phyloP scores from a whole-genome alignment of 2,797 vertebrate species.

The Muscicapa striata region DNA sequence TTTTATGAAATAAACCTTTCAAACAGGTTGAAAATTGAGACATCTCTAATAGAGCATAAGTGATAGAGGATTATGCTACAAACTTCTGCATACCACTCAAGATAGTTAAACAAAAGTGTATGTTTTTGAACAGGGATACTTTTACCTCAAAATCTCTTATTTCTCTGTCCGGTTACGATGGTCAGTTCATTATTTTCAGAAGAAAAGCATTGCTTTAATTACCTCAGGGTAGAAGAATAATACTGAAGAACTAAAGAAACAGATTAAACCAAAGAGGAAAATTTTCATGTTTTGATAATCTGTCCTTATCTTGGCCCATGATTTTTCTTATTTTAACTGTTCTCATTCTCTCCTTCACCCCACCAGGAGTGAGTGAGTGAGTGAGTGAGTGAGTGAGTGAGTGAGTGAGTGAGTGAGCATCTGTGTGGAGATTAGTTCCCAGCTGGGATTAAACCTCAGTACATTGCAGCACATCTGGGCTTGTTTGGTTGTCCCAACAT shows the following conservation, averaged over 20 bases:
- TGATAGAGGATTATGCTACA: neutral
- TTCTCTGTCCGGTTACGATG: neutral
- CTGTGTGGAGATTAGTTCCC: neutral
- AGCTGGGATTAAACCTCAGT: neutral
- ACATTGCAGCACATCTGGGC: neutral
- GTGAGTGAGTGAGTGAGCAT: neutral
- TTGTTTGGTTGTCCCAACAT: neutral
- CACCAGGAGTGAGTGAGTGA: neutral
- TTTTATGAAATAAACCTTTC: neutral
- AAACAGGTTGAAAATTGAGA: neutral
- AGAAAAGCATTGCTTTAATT: slow-evolving; percentile 20
- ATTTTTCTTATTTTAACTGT: neutral
- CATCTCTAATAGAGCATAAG: neutral
- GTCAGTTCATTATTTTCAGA: neutral
- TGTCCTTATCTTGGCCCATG: neutral
- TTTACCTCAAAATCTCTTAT: slow-evolving; percentile 16
- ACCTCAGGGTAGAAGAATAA: neutral
- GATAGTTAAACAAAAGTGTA: neutral
- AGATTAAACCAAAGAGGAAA: slow-evolving; percentile 1
- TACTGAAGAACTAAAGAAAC: neutral
- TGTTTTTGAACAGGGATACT: slow-evolving; percentile 4
- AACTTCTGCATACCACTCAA: neutral
- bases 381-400: too few species aligned
- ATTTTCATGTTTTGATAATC: neutral
- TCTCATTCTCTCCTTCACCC: neutral